Conservation (phyloP, 2,113 vertebrate genomes). For the Vanacampus margaritifer region DNA sequence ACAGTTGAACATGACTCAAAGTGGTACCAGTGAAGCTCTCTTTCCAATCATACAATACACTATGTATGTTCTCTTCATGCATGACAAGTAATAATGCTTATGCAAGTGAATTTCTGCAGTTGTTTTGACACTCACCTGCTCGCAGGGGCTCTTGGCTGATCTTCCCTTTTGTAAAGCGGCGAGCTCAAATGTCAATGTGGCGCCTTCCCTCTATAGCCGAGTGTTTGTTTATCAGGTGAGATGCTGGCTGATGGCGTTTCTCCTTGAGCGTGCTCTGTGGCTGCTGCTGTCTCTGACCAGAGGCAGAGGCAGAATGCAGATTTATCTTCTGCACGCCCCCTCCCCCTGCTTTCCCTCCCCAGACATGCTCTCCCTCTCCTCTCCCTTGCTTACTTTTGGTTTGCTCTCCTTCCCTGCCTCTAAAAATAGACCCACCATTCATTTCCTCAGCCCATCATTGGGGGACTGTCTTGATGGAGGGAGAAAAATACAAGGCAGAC, state of each 20-base stretch:
- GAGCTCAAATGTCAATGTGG: constrained; percentile 14
- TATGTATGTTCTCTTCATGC: constrained; percentile 21
- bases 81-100: constrained; percentile 17
- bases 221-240: constrained; percentile 4
- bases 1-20: constrained; percentile 46
- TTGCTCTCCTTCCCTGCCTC: constrained; percentile 72
- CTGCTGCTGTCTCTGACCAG: constrained; percentile 53
- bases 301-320: constrained; percentile 59
- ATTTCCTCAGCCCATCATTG: constrained; percentile 62
- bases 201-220: constrained; percentile 2
- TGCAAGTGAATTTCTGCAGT: constrained; percentile 16
- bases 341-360: constrained; percentile 34
- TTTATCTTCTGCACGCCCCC: constrained; percentile 56
- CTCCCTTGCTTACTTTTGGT: constrained; percentile 60
- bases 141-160: constrained; percentile 1
- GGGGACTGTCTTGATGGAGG: constrained; percentile 51
- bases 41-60: constrained; percentile 25
- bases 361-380: constrained; percentile 44
- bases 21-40: constrained; percentile 24
- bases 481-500: constrained; percentile 33
- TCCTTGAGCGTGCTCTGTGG: constrained; percentile 12
- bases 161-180: constrained; percentile 9
- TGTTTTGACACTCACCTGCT: constrained; percentile 53
- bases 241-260: constrained; percentile 32
- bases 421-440: constrained; percentile 78